A percentile compares a stretch with the other conserved stretches of the same genome.
Conservation (phyloP, 2,888 invertebrate genomes). For the Herminia tarsipennalis region DNA sequence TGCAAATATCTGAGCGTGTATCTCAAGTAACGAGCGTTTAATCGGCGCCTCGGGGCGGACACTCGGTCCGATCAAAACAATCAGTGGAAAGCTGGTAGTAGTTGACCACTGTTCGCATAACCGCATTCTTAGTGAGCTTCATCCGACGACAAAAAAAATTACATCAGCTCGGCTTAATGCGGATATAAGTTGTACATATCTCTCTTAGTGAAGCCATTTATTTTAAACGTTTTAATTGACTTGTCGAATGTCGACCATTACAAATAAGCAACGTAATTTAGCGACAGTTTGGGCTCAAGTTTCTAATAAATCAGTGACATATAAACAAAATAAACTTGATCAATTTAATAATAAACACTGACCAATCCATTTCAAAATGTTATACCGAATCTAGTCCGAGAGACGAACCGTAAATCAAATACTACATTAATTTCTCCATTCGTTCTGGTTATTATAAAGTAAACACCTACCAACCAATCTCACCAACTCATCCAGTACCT, state of each 20-base stretch:
- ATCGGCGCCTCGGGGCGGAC: slow-evolving; percentile 55
- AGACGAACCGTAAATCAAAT: too few relatives aligned
- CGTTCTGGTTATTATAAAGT: too few relatives aligned
- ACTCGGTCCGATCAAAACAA: slow-evolving; percentile 64
- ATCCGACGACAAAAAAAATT: slow-evolving; percentile 50
- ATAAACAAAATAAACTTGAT: too few relatives aligned
- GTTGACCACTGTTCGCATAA: slow-evolving; percentile 58
- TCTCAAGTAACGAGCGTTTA: slow-evolving; percentile 59
- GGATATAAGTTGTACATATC: slow-evolving; percentile 18
- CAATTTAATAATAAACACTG: too few relatives aligned
- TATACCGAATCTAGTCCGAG: too few relatives aligned
- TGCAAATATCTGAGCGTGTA: slow-evolving; percentile 44
- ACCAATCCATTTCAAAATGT: too few relatives aligned
- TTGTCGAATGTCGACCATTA: slow-evolving; percentile 3
- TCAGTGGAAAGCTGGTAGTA: slow-evolving; percentile 61
- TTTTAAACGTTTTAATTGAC: slow-evolving; percentile 16
- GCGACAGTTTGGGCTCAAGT: too few relatives aligned
- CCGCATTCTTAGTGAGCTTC: slow-evolving; percentile 63
- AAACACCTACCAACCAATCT: too few relatives aligned
- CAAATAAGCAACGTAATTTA: too few relatives aligned
- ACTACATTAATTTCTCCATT: too few relatives aligned
- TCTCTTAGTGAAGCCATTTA: slow-evolving; percentile 8
- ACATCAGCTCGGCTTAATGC: slow-evolving; percentile 34
- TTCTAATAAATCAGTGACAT: too few relatives aligned
- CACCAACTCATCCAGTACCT: too few relatives aligned